Percentiles rank a stretch among this genome's conserved stretches.
phyloP scores from a whole-genome alignment of 2,113 vertebrate genomes.

The Syrmaticus mikado region DNA sequence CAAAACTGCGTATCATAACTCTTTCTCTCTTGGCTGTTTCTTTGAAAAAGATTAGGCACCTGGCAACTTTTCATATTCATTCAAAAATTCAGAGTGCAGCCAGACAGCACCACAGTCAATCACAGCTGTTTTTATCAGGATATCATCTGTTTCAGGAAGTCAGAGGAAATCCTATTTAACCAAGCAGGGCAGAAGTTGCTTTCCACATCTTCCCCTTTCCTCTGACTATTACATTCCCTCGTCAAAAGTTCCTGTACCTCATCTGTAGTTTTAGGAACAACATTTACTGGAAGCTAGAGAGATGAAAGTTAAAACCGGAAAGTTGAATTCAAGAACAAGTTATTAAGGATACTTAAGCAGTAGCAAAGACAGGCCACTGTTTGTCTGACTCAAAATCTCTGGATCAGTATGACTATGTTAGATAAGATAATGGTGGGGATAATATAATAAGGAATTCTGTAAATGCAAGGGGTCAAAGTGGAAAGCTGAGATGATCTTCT shows the following conservation, averaged over 20 bases:
- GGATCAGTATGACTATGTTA: neutral
- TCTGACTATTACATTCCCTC: neutral
- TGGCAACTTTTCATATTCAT: slow-evolving; percentile 44
- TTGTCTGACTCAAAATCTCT: neutral
- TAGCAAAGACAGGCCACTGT: neutral
- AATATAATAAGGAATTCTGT: slow-evolving; percentile 7
- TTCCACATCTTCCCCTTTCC: neutral
- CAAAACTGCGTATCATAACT: neutral
- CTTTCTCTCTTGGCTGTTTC: neutral
- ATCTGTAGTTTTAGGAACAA: neutral
- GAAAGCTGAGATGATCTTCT: neutral
- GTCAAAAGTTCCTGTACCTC: neutral
- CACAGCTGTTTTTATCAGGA: slow-evolving; percentile 24
- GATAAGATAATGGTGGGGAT: neutral
- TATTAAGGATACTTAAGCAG: slow-evolving; percentile 5
- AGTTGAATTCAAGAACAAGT: neutral
- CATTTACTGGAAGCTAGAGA: neutral
- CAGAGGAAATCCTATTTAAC: slow-evolving; percentile 34
- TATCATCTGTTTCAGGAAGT: slow-evolving; percentile 49
- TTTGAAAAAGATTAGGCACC: slow-evolving; percentile 21
- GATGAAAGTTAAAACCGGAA: neutral
- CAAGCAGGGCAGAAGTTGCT: slow-evolving; percentile 16
- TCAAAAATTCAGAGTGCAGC: slow-evolving; percentile 32
- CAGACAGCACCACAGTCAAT: slow-evolving; percentile 47
- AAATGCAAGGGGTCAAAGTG: neutral